A percentile compares a stretch with the other conserved stretches of the same genome.
Evolutionary conservation across 2,888 invertebrate species (phyloP).

Genomic region (Dicycla oo): DNA sequence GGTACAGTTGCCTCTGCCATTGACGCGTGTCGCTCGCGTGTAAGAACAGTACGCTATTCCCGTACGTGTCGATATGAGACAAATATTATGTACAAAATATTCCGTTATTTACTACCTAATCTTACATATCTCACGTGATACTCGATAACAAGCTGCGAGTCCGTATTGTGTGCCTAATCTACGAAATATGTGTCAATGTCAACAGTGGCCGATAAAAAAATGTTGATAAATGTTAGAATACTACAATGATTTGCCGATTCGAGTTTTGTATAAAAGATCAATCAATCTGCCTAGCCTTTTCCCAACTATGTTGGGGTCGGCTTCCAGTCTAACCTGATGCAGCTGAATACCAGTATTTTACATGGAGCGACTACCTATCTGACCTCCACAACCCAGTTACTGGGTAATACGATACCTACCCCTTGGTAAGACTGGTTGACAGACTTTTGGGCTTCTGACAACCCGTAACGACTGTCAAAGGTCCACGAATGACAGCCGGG

Average conservation of each 20-base stretch:
- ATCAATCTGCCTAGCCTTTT: constrained; percentile 4
- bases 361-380: no score
- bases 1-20: no score
- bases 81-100: neutral
- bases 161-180: constrained; percentile 23
- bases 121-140: constrained; percentile 18
- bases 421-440: neutral
- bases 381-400: neutral
- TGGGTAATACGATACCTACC: neutral
- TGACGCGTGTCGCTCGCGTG: no score
- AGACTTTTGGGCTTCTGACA: neutral
- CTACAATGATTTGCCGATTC: no score
- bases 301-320: no score
- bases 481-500: neutral
- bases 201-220: constrained; percentile 23
- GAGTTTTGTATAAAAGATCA: neutral
- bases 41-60: no score
- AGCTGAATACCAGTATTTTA: neutral
- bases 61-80: neutral
- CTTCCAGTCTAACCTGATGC: neutral
- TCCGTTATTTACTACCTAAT: constrained; percentile 17
- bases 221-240: neutral
- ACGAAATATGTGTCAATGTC: constrained; percentile 43
- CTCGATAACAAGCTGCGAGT: constrained; percentile 14
- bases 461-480: neutral